These are phyloP conservation scores for Aptenodytes patagonicus DNA, from an alignment of 2,113 vertebrate species.

Conservation along the genomic window DNA sequence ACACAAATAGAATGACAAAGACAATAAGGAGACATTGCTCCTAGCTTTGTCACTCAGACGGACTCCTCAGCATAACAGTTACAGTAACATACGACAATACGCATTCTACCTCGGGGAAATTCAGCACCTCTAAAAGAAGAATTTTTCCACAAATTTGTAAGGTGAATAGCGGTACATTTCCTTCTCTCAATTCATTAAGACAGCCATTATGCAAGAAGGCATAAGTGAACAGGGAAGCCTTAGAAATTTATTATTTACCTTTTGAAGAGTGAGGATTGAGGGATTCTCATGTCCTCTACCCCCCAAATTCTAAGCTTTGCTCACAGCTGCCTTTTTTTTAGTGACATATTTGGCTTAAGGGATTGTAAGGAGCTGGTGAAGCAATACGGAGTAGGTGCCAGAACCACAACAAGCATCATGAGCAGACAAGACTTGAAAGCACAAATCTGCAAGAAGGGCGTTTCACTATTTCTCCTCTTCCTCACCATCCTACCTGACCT, in stretches of 20 bases:
- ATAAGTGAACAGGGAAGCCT: not conserved
- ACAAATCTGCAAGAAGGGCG: not conserved
- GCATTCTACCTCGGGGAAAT: conserved; percentile 42
- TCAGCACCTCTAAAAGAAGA: not conserved
- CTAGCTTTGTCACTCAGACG: not conserved
- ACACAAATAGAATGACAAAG: not conserved
- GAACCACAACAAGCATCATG: not conserved
- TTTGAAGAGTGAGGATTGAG: not conserved
- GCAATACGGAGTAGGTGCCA: not conserved
- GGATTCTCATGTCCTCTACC: not conserved
- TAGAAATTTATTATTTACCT: not conserved
- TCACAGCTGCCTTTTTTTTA: not conserved
- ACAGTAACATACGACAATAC: not conserved
- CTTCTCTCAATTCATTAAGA: not conserved
- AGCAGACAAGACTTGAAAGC: not conserved
- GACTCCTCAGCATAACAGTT: not conserved
- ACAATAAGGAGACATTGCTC: not conserved
- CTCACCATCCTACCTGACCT: not conserved
- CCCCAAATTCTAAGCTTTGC: not conserved
- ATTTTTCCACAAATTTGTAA: not conserved
- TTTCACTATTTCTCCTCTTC: not conserved
- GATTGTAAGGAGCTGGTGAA: not conserved
- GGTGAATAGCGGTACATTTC: not conserved
- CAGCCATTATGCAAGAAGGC: not conserved
- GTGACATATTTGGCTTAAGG: not conserved